phyloP scores from a whole-genome alignment of 2,113 vertebrate genomes.

The Bothrops jararaca region DNA sequence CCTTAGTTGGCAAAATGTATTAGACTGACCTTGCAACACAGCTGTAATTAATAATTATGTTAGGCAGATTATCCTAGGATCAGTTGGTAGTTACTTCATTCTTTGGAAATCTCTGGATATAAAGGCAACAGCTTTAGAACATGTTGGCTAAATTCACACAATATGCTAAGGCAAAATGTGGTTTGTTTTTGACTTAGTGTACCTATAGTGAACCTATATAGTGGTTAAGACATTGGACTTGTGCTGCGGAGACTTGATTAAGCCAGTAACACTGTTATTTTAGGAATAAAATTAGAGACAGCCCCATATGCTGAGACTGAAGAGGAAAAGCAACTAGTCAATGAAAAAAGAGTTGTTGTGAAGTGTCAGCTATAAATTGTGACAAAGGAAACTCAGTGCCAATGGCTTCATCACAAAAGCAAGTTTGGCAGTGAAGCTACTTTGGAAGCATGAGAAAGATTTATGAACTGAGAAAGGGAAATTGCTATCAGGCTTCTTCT shows the following conservation, averaged over 20 bases:
- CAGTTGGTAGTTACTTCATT: not conserved
- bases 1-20: not conserved
- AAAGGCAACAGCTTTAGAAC: not conserved
- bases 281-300: not conserved
- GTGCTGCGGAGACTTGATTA: not conserved
- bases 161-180: not conserved
- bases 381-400: not conserved
- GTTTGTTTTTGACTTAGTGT: not conserved
- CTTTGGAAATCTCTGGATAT: not conserved
- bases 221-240: not conserved
- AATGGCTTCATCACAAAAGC: not conserved
- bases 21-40: not conserved
- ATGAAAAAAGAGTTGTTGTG: not conserved
- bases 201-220: not conserved
- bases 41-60: not conserved
- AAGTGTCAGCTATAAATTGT: not conserved
- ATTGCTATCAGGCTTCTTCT: not conserved
- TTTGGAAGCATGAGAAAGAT: not conserved
- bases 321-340: not conserved
- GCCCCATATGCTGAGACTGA: not conserved
- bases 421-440: not conserved
- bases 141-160: not conserved
- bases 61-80: not conserved
- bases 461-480: not conserved
- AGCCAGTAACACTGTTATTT: not conserved